phyloP scores from a whole-genome alignment of 2,113 vertebrate species.

The Nycticebus coucang region DNA sequence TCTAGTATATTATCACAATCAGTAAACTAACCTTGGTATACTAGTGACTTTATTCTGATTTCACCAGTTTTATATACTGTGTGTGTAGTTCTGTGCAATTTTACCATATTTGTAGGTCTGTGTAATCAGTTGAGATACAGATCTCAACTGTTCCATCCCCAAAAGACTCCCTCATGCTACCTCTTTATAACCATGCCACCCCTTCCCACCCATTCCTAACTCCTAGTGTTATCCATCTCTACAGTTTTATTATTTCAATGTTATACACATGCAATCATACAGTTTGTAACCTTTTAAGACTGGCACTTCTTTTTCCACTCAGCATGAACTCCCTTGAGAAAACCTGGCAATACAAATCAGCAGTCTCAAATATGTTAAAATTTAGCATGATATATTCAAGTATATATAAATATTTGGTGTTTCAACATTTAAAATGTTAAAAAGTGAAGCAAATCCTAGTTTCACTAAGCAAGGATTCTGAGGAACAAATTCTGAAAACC shows the following conservation, averaged over 20 bases:
- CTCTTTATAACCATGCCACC: background rate
- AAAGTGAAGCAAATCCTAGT: slow-evolving; percentile 24
- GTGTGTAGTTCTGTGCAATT: background rate
- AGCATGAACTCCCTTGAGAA: background rate
- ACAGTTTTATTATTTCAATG: slow-evolving; percentile 16
- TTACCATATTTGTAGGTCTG: background rate
- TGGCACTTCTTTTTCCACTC: background rate
- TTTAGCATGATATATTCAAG: background rate
- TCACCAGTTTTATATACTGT: background rate
- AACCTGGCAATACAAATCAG: background rate
- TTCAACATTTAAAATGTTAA: slow-evolving; percentile 44
- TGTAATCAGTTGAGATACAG: background rate
- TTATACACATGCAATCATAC: slow-evolving; percentile 14
- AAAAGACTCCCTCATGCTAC: background rate
- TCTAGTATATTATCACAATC: background rate
- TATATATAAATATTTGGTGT: background rate
- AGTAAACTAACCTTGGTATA: background rate
- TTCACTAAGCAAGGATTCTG: background rate
- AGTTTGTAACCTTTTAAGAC: background rate
- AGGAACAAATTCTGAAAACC: slow-evolving; percentile 18
- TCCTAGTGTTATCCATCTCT: background rate
- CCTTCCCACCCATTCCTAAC: background rate
- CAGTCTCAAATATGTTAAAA: slow-evolving; percentile 44
- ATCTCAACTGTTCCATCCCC: background rate
- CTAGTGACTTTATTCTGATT: background rate